Evolutionary conservation across 92 coral and sea anemone genomes (phyloP), one percentile per base, ranked within the genome.

Genomic region (Porites lobata): DNA sequence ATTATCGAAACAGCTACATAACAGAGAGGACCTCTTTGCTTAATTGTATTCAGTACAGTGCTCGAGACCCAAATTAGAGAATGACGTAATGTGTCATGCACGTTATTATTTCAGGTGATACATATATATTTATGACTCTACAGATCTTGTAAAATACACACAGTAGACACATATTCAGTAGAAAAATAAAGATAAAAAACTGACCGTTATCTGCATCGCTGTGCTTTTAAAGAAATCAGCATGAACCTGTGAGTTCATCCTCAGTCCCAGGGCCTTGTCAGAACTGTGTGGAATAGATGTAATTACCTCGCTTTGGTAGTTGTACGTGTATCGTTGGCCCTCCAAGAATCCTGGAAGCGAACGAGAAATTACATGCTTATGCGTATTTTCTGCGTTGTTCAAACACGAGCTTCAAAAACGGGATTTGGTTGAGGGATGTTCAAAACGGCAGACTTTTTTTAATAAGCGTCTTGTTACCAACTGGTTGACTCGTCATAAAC

Each of bases 201-300:
- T 71, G 18, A 96, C 98, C 94, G 81, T 90, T 56, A 96, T 59
- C 78, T 88, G 92, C 43, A 90, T 56, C 57, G 51, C 78, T 8
- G 67, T 65, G 19, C 13, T 63, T 57, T 53, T 83, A 59, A 92
- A 62, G 22, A 82, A 70, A 19, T 91, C 93, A 69, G 92, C 69
- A 57, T 94, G 95, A 71, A 89, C 90, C 15, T 81, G 75, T 4
- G 94, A 92, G 18, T 22, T 71, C 71, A 94, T 32, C 83, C 77
- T 88, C 88, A 96, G 88, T 51, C 98, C 99, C 65, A 96, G 70
- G 57, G 87, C 87, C 82, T 92, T 88, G 58, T 83, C 67, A 7
- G 96, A 86, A 24, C 90, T 89, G 19, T 90, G 88, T 22, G 93
- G 93, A 29, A 96, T 76, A 1, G 93, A 89, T 56, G 94, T 96